Conservation (phyloP, 2,888 invertebrate genomes). For the Apocheima hispidaria region DNA sequence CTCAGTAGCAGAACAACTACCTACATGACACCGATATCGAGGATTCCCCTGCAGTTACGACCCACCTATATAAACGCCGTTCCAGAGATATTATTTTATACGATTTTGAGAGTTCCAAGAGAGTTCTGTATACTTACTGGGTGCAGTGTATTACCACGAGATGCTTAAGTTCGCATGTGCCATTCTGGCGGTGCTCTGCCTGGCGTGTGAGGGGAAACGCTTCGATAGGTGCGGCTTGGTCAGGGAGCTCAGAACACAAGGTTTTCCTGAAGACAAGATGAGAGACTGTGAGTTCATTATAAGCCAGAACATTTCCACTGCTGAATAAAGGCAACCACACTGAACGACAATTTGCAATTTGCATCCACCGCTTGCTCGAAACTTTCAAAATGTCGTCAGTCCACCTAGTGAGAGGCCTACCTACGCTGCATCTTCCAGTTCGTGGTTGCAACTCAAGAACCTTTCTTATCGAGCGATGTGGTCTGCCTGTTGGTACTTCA, state of each 20-base stretch:
- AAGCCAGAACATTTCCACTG: too few species aligned
- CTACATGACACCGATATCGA: constrained; percentile 29
- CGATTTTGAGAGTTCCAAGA: background rate
- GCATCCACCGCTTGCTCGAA: too few species aligned
- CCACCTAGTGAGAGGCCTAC: too few species aligned
- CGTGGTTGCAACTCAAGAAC: too few species aligned
- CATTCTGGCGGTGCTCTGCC: constrained; percentile 34
- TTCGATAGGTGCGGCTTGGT: constrained; percentile 61
- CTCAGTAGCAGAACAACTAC: too few species aligned
- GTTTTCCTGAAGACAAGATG: constrained; percentile 59
- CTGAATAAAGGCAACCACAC: too few species aligned
- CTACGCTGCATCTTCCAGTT: too few species aligned
- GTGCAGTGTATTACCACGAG: constrained; percentile 7
- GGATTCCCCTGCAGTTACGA: constrained; percentile 36
- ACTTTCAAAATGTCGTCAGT: too few species aligned
- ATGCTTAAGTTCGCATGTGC: constrained; percentile 46
- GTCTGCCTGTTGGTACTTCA: too few species aligned
- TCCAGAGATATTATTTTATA: background rate
- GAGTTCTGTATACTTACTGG: constrained; percentile 11
- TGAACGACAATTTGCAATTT: too few species aligned
- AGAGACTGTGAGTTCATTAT: too few species aligned
- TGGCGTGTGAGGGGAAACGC: constrained; percentile 46
- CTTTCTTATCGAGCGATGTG: too few species aligned
- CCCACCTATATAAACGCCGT: constrained; percentile 33
- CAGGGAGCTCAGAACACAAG: constrained; percentile 55